phyloP scores from a whole-genome alignment of 1,140 invertebrate genomes.

The Drusus annulatus region DNA sequence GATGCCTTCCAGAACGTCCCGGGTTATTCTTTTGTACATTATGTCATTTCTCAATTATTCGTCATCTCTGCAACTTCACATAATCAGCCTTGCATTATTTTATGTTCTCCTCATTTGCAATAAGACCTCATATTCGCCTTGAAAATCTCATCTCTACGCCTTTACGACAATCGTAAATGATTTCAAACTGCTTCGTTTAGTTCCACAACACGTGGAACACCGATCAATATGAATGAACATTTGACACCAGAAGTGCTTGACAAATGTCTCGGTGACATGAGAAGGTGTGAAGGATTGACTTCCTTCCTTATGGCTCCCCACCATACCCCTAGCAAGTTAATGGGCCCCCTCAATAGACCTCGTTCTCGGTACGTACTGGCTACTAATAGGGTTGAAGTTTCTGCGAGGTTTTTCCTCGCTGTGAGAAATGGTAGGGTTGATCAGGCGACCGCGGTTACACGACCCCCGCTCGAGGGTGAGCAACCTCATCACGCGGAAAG shows the following conservation, averaged over 20 bases:
- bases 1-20: too few species aligned
- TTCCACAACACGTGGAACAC: too few species aligned
- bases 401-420: not conserved
- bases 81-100: too few species aligned
- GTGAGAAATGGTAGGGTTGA: not conserved
- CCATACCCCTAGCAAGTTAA: constrained; percentile 14
- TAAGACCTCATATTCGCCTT: too few species aligned
- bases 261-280: constrained; percentile 26
- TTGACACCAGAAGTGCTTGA: not conserved
- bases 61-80: too few species aligned
- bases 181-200: too few species aligned
- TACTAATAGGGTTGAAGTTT: constrained; percentile 16
- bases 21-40: too few species aligned
- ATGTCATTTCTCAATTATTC: too few species aligned
- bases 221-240: constrained; percentile 1
- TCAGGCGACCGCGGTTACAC: not conserved
- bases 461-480: constrained; percentile 1
- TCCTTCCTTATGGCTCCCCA: not conserved
- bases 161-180: too few species aligned
- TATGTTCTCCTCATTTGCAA: too few species aligned
- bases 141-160: too few species aligned
- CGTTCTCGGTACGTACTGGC: not conserved
- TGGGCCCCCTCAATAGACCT: constrained; percentile 9
- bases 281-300: constrained; percentile 19
- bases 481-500: constrained; percentile 9